Conservation (phyloP, 2,113 vertebrate species). For the Aleadryas rufinucha region DNA sequence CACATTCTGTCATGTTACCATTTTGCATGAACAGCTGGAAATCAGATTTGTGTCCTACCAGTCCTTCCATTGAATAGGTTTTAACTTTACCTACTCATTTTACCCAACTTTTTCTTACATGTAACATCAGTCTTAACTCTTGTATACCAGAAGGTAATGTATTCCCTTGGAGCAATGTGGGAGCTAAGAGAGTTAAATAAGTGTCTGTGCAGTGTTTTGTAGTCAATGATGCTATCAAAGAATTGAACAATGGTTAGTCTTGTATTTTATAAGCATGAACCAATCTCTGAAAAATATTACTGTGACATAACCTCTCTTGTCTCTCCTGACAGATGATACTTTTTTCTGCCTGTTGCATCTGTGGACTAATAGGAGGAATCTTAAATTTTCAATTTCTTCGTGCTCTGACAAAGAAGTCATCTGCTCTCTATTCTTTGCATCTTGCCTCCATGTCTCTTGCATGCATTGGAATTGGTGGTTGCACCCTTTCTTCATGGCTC, state of each 20-base stretch:
- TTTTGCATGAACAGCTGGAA: neutral
- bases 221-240: neutral
- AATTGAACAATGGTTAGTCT: neutral
- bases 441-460: slow-evolving; percentile 94
- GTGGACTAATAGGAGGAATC: slow-evolving; percentile 96
- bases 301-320: slow-evolving; percentile 8
- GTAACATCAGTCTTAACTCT: neutral
- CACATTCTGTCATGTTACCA: neutral
- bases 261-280: neutral
- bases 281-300: neutral
- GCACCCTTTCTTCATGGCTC: slow-evolving; percentile 96
- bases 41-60: neutral
- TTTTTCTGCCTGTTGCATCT: slow-evolving; percentile 98
- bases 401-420: slow-evolving; percentile 86
- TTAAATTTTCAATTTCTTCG: slow-evolving; percentile 98
- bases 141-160: neutral
- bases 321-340: slow-evolving; percentile 90
- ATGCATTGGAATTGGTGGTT: slow-evolving; percentile 92
- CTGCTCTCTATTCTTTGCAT: slow-evolving; percentile 84
- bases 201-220: neutral
- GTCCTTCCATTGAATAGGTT: neutral
- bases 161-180: neutral
- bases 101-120: neutral
- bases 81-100: neutral
- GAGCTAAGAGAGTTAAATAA: neutral